Conservation (phyloP, 2,797 vertebrate genomes). For the Morelia viridis region DNA sequence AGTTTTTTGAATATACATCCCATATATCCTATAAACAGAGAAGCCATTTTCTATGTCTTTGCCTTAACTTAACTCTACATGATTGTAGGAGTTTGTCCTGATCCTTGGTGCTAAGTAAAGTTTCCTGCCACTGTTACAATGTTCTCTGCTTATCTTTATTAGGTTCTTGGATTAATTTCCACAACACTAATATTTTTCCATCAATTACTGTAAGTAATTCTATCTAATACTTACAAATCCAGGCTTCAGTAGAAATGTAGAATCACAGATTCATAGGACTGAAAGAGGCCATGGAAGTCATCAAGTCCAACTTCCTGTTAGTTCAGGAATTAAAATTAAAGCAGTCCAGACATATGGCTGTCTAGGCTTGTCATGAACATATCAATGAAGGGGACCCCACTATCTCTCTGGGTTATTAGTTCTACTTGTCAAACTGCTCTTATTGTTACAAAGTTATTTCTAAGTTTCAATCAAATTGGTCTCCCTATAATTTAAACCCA, state of each 20-base stretch:
- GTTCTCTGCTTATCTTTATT: not conserved
- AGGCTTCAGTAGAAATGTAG: not conserved
- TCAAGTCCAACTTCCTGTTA: not conserved
- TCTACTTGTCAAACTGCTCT: not conserved
- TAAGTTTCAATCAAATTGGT: not conserved
- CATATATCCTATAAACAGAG: not conserved
- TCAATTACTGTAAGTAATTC: not conserved
- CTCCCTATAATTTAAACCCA: not conserved
- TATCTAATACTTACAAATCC: not conserved
- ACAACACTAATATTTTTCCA: not conserved
- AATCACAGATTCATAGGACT: not conserved
- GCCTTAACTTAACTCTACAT: no score
- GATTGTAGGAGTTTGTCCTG: not conserved
- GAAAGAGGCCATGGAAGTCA: not conserved
- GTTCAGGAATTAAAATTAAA: not conserved
- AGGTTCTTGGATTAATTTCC: not conserved
- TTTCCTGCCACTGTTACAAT: not conserved
- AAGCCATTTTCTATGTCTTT: not conserved
- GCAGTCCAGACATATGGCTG: not conserved
- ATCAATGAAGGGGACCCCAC: not conserved
- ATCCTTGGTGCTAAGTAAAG: not conserved
- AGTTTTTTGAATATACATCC: not conserved
- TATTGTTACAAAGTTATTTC: not conserved
- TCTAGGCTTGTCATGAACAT: not conserved
- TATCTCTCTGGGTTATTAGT: not conserved